Evolutionary conservation across 2,113 vertebrate species (phyloP), one percentile per base, ranked within the genome.

Genomic region (Chlorodrepanis virens): DNA sequence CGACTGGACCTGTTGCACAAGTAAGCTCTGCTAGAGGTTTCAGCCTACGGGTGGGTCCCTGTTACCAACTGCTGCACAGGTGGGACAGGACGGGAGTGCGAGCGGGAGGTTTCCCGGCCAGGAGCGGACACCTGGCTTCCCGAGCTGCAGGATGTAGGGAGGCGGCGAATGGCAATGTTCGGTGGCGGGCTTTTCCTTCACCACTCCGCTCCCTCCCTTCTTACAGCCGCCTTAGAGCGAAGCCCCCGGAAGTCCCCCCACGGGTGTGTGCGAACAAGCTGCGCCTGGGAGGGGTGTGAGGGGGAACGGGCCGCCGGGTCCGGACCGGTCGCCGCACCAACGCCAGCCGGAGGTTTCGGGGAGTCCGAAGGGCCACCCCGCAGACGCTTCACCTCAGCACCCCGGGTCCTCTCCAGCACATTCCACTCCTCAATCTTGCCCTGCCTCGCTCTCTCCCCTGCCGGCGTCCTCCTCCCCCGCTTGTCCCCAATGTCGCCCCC

Each of bases 41-140:
- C 45, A 23, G 9, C 28, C 7, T 5, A 1, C 31, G 17, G 37
- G 35, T 42, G 10, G 8, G 54, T 33, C 19, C 33, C 53, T 9
- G 14, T 4, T 3, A 52, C 23, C 4, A 8, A 3, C 0, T 1
- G 59, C n/a, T 1, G 79, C 60, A 0, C 33, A 16, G 23, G 20
- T 6, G 68, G 42, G 42, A 13, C 33, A 2, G 71, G 42, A 14
- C 67, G 12, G 5, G 12, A 10, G 49, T 0, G 53, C 8, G 42
- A 11, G 8, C 4, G 17, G 40, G 29, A 42, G 50, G 14, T 2
- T 5, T 22, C 42, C 21, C 35, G 33, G 61, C 37, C 20, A 63
- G 71, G 35, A 47, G 61, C 31, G 28, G 40, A 17, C 39, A 10
- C 37, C 44, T 2, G 5, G 60, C 37, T 69, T 6, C 50, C 33